phyloP scores from a whole-genome alignment of 2,113 vertebrate genomes.

The Eolophus roseicapilla region DNA sequence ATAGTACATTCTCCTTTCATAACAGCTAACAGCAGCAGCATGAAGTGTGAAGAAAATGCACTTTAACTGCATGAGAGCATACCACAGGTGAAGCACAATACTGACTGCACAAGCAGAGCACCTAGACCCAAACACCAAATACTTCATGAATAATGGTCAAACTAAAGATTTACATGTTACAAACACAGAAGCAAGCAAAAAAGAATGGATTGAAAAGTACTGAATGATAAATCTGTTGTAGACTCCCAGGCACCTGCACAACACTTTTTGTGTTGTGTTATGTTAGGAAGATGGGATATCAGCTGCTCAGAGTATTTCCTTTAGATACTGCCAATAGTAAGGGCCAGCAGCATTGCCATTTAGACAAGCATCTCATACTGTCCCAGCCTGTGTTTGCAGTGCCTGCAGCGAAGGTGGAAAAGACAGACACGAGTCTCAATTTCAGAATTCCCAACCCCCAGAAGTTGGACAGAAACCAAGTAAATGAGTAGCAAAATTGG shows the following conservation, averaged over 20 bases:
- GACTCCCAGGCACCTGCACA: slow-evolving; percentile 39
- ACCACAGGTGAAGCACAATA: neutral
- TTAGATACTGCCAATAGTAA: neutral
- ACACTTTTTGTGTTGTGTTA: neutral
- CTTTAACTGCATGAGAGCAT: neutral
- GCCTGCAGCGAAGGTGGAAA: neutral
- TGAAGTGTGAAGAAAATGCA: neutral
- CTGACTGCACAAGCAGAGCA: neutral
- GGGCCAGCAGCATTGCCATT: neutral
- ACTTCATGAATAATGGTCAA: neutral
- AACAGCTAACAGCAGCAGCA: slow-evolving; percentile 28
- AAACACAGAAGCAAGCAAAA: neutral
- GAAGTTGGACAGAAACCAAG: neutral
- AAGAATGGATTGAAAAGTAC: neutral
- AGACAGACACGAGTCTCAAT: neutral
- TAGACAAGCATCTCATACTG: neutral
- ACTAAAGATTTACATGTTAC: neutral
- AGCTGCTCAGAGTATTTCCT: neutral
- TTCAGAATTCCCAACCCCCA: neutral
- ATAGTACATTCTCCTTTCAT: neutral
- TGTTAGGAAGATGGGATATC: neutral
- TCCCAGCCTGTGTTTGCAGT: neutral
- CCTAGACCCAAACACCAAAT: neutral
- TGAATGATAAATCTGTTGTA: neutral
- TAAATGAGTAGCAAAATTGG: neutral